Evolutionary conservation across 1,140 invertebrate genomes (phyloP), one percentile per base, ranked within the genome.

Genomic region (Drosophila tani): DNA sequence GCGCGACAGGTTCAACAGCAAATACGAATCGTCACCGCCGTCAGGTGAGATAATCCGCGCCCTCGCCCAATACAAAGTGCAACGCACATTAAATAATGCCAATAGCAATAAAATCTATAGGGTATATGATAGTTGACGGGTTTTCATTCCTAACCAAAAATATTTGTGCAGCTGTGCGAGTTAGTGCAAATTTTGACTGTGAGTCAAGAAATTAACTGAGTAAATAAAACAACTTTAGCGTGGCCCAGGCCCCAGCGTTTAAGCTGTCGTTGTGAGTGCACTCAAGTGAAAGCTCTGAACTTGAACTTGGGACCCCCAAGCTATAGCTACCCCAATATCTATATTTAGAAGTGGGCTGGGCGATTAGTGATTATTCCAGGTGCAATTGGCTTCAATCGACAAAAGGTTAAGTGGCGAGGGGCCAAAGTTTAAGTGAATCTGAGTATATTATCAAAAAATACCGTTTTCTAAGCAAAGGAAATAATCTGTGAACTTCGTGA

Each of bases 1-100:
- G 29, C 93, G 94, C 17, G 93, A 93, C 14, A 94, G 90, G 59
- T 95, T 95, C 73, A 93, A 94, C 24, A 93, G 93, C 53, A 94
- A 94, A 81, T 84, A 94, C 17, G 91, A 93, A 38, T 92, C 94
- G 12, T 93, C 94, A 53, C 88, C 88, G 29, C 91, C 91, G 5
- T 6, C 75, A 85, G 91, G 91, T 92, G 76, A 88, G 75, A 56
- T 56, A 77, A 62, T 76, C 15, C 47, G 2, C 29, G 21, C 2
- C 17, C 24, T 9, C n/a, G 12, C 24, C 24, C 14, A 35, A 45
- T 50, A 9, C 66, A 58, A 71, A 70, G 69, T 70, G 50, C 69
- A 70, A 60, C 21, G 46, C 45, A 32, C 47, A 35, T 46, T 57
- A 62, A n/a, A 40, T 24, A n/a, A 40, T 17, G n/a, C 14, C 29